Percentiles rank a stretch among this genome's conserved stretches.
phyloP scores from a whole-genome alignment of 2,113 vertebrate species.

The Peromyscus leucopus region DNA sequence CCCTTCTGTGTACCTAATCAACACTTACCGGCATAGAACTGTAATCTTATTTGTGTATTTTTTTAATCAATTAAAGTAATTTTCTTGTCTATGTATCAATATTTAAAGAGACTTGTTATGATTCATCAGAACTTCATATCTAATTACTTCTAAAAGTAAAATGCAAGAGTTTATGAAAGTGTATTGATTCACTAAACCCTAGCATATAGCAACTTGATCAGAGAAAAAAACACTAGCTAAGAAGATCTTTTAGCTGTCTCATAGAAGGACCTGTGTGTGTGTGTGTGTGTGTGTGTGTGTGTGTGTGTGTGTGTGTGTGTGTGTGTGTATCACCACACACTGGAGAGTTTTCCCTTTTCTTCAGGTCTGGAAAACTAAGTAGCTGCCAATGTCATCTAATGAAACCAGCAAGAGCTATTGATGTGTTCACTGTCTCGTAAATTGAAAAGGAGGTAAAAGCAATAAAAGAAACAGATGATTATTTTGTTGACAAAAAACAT shows the following conservation, averaged over 20 bases:
- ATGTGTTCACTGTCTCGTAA: background rate
- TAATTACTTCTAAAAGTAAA: background rate
- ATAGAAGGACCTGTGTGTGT: background rate
- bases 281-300: too few relatives aligned
- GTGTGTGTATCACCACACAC: background rate
- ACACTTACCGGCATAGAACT: background rate
- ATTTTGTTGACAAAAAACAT: background rate
- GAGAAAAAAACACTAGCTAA: background rate
- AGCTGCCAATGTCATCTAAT: background rate
- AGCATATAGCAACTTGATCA: background rate
- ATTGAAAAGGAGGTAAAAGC: background rate
- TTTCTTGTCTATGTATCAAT: background rate
- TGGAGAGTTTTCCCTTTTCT: background rate
- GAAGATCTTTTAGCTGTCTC: background rate
- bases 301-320: too few relatives aligned
- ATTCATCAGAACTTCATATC: background rate
- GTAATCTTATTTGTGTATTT: background rate
- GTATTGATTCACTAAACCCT: background rate
- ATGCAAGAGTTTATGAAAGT: background rate
- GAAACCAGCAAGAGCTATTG: background rate
- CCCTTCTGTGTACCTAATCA: background rate
- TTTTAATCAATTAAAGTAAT: slow-evolving; percentile 24
- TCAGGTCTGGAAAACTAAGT: slow-evolving; percentile 37
- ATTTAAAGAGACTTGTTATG: background rate
- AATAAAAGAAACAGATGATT: background rate